A percentile compares a stretch with the other conserved stretches of the same genome.
These are phyloP conservation scores for Nibea coibor DNA, from an alignment of 2,113 vertebrate genomes.

Conservation along the genomic window DNA sequence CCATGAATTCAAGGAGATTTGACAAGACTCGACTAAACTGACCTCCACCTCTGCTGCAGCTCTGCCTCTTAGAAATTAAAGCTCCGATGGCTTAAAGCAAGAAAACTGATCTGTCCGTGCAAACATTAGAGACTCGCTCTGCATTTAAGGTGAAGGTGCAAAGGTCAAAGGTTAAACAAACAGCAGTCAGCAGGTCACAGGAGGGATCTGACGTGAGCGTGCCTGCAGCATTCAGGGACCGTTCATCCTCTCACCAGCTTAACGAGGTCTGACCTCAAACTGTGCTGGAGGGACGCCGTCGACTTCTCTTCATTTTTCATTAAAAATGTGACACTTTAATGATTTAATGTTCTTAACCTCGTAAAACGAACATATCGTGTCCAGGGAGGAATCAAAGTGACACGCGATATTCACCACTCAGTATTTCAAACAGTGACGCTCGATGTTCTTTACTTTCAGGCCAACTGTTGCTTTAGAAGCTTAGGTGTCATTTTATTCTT, in stretches of 20 bases:
- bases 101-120: too few species aligned
- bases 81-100: too few species aligned
- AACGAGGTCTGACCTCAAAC: neutral
- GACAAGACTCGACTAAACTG: too few species aligned
- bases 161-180: too few species aligned
- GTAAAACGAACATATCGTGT: neutral
- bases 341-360: neutral
- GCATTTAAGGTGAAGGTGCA: too few species aligned
- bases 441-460: neutral
- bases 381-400: neutral
- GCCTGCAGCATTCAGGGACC: neutral
- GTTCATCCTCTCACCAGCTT: neutral
- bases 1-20: too few species aligned
- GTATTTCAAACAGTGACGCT: slow-evolving; percentile 5
- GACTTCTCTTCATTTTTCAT: neutral
- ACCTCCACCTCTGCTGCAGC: too few species aligned
- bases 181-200: too few species aligned
- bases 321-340: neutral
- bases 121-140: too few species aligned
- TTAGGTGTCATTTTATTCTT: neutral
- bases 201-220: too few species aligned
- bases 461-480: neutral
- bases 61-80: too few species aligned
- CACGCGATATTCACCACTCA: neutral
- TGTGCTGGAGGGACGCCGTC: neutral